Percentiles rank a stretch among this genome's conserved stretches.
Evolutionary conservation across 35 echinoderm and acorn worm genomes (phyloP).

Genomic region (Acanthaster planci): DNA sequence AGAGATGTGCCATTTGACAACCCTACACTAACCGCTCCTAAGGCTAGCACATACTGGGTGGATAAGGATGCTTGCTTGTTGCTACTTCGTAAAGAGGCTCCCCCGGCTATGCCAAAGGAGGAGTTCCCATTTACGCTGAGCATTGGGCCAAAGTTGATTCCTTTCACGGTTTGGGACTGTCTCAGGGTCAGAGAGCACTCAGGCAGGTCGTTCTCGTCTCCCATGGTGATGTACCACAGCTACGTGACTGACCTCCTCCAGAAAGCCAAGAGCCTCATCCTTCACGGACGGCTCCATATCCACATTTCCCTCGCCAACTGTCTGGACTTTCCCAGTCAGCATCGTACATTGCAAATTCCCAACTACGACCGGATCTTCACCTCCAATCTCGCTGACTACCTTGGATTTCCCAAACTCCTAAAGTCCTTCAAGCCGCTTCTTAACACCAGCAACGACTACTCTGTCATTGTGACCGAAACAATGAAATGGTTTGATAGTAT

Average conservation of each 20-base stretch:
- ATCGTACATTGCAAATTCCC: neutral
- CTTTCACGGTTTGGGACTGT: slow-evolving; percentile 54
- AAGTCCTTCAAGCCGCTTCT: slow-evolving; percentile 34
- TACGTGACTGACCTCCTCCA: slow-evolving; percentile 4
- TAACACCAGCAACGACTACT: slow-evolving; percentile 38
- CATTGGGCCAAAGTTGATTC: neutral
- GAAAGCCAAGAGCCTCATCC: slow-evolving; percentile 29
- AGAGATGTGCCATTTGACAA: slow-evolving; percentile 32
- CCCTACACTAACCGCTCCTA: slow-evolving; percentile 30
- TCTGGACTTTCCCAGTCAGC: neutral
- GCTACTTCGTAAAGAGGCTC: too few relatives aligned
- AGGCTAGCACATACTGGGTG: neutral
- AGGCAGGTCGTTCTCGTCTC: neutral
- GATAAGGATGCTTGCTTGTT: too few relatives aligned
- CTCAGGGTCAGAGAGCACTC: slow-evolving; percentile 10
- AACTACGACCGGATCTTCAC: slow-evolving; percentile 51
- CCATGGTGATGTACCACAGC: slow-evolving; percentile 44
- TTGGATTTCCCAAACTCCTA: slow-evolving; percentile 9
- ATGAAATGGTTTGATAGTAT: neutral
- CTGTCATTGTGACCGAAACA: slow-evolving; percentile 51
- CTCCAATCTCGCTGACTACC: slow-evolving; percentile 47
- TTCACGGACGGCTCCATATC: slow-evolving; percentile 25
- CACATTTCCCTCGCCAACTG: slow-evolving; percentile 17
- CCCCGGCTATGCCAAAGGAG: too few relatives aligned
- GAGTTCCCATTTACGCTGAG: slow-evolving; percentile 15